Conservation (phyloP, 2,888 invertebrate species). For the Zaprionus bogoriensis region DNA sequence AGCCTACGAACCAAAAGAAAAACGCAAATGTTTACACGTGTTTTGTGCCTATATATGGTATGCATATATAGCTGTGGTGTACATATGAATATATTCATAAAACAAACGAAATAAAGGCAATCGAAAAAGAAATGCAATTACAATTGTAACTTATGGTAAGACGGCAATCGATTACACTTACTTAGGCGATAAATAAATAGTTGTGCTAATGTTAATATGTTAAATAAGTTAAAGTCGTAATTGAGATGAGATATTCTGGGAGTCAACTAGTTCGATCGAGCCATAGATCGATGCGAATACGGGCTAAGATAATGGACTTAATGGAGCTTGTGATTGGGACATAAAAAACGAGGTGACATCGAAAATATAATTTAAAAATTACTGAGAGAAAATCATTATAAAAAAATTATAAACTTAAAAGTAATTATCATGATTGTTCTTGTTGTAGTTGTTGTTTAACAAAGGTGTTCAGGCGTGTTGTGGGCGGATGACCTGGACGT, state of each 20-base stretch:
- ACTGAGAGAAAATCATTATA: not conserved
- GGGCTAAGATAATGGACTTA: constrained; percentile 24
- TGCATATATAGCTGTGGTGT: not conserved
- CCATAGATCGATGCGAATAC: constrained; percentile 17
- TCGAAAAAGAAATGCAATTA: constrained; percentile 27
- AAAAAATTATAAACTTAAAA: not conserved
- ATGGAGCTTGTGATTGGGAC: not conserved
- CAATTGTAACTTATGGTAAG: constrained; percentile 31
- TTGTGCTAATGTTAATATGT: no score
- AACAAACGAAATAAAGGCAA: constrained; percentile 2
- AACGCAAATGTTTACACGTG: not conserved
- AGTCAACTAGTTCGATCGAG: no score
- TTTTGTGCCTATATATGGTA: not conserved
- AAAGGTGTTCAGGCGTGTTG: not conserved
- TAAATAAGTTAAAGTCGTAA: constrained; percentile 12
- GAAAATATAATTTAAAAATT: constrained; percentile 2
- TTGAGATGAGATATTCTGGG: not conserved
- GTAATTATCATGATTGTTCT: constrained; percentile 1
- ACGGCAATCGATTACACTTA: constrained; percentile 8
- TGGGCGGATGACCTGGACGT: not conserved
- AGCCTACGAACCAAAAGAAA: not conserved
- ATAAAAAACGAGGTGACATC: not conserved
- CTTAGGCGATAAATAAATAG: constrained; percentile 37
- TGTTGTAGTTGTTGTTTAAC: not conserved
- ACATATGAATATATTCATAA: constrained; percentile 12